Percentiles rank a stretch among this genome's conserved stretches.
Evolutionary conservation across 2,797 vertebrate species (phyloP).

Genomic region (Pipistrellus pipistrellus): DNA sequence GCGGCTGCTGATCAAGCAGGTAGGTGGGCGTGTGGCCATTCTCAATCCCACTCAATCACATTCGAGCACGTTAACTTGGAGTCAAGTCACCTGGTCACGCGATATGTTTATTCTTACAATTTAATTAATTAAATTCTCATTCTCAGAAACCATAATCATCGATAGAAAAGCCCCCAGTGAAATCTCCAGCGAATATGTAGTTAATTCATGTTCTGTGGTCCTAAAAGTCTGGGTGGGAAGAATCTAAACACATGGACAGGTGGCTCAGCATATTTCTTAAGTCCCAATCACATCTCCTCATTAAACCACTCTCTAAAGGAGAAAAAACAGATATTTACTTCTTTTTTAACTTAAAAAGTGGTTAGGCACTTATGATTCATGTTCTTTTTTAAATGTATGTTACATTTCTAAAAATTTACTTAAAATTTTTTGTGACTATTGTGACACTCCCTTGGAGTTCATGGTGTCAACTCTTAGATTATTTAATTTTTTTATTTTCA

Average conservation of each 20-base stretch:
- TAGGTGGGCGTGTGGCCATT: constrained; percentile 14
- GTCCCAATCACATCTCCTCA: not conserved
- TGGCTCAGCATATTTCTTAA: not conserved
- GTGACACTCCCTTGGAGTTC: not conserved
- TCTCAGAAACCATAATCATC: not conserved
- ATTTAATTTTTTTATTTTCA: not conserved
- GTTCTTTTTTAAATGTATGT: no score
- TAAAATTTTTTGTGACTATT: not conserved
- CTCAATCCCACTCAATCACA: rapidly evolving
- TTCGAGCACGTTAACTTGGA: no score
- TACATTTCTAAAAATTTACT: not conserved
- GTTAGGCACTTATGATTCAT: no score
- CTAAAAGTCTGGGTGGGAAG: no score
- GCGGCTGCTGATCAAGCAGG: constrained; percentile 92
- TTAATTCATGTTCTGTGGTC: not conserved
- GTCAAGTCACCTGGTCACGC: not conserved
- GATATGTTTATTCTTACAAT: not conserved
- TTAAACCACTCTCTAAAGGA: not conserved
- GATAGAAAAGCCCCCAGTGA: not conserved
- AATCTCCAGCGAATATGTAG: no score
- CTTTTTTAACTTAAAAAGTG: constrained; percentile 39
- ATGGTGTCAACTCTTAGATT: not conserved
- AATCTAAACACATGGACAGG: not conserved
- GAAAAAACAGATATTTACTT: not conserved
- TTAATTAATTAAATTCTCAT: not conserved